Evolutionary conservation across 2,888 invertebrate species (phyloP).

Genomic region (Loripinus fragilis): DNA sequence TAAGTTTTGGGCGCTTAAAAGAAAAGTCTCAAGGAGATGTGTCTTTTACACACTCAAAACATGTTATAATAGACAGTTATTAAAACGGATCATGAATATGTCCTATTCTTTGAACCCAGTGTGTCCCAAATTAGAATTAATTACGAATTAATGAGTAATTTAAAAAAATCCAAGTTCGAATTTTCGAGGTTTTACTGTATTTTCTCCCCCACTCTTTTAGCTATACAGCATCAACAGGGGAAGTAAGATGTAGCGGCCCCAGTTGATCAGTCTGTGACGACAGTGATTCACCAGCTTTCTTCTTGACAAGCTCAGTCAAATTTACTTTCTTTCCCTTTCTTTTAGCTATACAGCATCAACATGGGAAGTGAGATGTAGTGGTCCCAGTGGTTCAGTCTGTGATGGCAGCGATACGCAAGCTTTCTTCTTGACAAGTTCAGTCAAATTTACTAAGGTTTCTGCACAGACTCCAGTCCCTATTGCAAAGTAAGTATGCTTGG

Average conservation of each 20-base stretch:
- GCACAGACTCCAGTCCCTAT: conserved; percentile 56
- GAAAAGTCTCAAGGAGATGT: too few species aligned
- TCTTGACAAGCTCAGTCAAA: conserved; percentile 65
- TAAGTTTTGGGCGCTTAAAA: too few species aligned
- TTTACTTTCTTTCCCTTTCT: conserved; percentile 11
- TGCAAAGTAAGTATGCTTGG: conserved; percentile 35
- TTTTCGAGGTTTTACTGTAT: too few species aligned
- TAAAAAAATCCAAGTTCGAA: too few species aligned
- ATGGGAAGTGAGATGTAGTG: conserved; percentile 71
- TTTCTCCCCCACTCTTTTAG: conserved; percentile 54
- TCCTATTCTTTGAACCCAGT: too few species aligned
- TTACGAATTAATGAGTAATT: too few species aligned
- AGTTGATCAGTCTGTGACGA: conserved; percentile 59
- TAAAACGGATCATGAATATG: too few species aligned
- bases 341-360: conserved; percentile 72
- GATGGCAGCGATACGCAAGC: conserved; percentile 54
- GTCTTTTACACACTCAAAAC: too few species aligned
- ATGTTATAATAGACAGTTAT: too few species aligned
- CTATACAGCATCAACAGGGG: conserved; percentile 72
- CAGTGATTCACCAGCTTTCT: conserved; percentile 63
- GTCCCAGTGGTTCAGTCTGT: conserved; percentile 63
- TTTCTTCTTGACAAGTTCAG: conserved; percentile 68
- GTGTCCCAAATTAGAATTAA: too few species aligned
- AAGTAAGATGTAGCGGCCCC: conserved; percentile 65
- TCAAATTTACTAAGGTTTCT: conserved; percentile 69